Evolutionary conservation across 2,797 vertebrate genomes (phyloP).

Genomic region (Microctenopoma stevenorrisi): DNA sequence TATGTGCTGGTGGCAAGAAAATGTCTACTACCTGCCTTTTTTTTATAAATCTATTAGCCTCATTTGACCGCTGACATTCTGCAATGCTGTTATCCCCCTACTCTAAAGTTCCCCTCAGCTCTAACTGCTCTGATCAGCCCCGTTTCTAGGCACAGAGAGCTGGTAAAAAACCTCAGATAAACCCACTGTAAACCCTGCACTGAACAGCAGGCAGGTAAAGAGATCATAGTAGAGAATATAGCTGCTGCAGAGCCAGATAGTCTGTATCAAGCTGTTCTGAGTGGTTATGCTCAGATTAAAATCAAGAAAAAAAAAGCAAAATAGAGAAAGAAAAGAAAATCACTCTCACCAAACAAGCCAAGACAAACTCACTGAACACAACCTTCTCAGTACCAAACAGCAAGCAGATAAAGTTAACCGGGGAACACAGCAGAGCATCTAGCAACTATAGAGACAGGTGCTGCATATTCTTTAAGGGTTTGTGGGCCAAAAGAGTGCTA

Average conservation of each 20-base stretch:
- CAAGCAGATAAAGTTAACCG: background rate
- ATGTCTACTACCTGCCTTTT: background rate
- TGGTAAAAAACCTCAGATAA: background rate
- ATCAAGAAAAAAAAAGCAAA: background rate
- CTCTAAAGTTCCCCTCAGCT: background rate
- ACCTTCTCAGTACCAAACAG: no score
- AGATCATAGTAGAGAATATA: background rate
- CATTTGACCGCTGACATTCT: background rate
- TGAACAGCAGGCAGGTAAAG: background rate
- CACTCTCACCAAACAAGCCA: no score
- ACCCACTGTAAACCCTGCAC: background rate
- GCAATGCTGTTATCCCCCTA: background rate
- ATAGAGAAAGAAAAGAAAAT: background rate
- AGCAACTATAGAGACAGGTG: background rate
- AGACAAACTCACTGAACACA: no score
- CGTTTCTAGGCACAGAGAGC: background rate
- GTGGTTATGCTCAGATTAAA: no score
- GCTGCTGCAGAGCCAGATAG: background rate
- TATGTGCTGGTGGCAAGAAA: background rate
- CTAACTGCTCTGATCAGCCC: background rate
- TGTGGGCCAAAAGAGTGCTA: background rate
- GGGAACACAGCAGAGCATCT: background rate
- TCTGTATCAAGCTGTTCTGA: background rate
- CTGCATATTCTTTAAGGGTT: background rate
- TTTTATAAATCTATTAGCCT: background rate